These are phyloP conservation scores for Anastatus disparis DNA, from an alignment of 1,140 invertebrate species.

Conservation along the genomic window DNA sequence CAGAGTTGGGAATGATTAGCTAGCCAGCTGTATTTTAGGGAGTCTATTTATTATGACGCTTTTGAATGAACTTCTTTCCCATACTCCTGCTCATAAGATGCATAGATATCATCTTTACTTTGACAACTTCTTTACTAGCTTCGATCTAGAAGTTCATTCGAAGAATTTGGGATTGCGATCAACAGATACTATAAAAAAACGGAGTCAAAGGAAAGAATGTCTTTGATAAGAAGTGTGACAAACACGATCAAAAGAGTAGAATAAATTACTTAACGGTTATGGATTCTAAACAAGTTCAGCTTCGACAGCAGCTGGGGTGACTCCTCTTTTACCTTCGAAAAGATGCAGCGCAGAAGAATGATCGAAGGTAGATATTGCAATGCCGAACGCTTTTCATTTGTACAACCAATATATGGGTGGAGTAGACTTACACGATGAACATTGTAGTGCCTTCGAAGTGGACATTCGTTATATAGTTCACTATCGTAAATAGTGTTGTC, in stretches of 20 bases:
- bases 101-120: slow-evolving; percentile 26
- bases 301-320: neutral
- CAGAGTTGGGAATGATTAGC: neutral
- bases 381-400: neutral
- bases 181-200: neutral
- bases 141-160: slow-evolving; percentile 25
- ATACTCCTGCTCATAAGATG: slow-evolving; percentile 7
- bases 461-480: neutral
- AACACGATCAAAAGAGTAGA: neutral
- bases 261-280: neutral
- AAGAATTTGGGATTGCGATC: neutral
- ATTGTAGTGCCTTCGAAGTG: slow-evolving; percentile 7
- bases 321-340: neutral
- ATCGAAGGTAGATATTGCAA: neutral
- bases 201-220: neutral
- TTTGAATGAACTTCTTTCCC: slow-evolving; percentile 12
- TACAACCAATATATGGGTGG: neutral
- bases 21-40: slow-evolving; percentile 13
- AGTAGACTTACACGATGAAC: neutral
- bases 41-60: too few relatives aligned
- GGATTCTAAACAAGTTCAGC: slow-evolving; percentile 26
- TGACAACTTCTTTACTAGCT: slow-evolving; percentile 27
- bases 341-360: neutral
- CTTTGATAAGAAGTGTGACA: neutral
- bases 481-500: neutral